These are phyloP conservation scores for Myotis planiceps DNA, from an alignment of 2,797 vertebrate genomes.

Conservation along the genomic window DNA sequence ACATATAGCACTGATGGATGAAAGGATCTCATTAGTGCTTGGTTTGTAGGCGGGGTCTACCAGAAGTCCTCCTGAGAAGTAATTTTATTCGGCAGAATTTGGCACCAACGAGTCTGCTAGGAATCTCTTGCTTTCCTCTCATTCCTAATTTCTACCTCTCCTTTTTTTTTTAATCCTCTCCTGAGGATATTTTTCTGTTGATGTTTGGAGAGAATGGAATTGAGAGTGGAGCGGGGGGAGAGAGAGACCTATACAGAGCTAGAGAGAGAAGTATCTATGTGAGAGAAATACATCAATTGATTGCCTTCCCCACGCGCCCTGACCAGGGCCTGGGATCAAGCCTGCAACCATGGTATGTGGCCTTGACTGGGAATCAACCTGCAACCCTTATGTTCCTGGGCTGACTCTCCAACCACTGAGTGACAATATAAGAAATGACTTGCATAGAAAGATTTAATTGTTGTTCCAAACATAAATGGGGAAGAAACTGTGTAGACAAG, in stretches of 20 bases:
- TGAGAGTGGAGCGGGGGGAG: no score
- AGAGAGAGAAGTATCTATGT: no score
- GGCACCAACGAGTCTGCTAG: neutral
- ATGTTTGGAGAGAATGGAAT: neutral
- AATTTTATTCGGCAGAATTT: neutral
- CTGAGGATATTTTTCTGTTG: neutral
- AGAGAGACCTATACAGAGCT: no score
- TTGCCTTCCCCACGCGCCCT: no score
- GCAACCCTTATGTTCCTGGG: no score
- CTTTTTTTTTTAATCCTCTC: neutral
- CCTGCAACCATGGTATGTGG: no score
- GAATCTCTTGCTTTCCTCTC: neutral
- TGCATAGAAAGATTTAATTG: neutral
- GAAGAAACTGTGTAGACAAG: no score
- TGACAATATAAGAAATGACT: neutral
- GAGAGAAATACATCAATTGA: no score
- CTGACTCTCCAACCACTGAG: no score
- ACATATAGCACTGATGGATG: neutral
- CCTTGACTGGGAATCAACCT: no score
- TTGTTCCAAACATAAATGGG: neutral
- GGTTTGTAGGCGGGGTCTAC: neutral
- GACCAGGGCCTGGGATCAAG: no score
- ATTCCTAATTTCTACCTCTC: neutral
- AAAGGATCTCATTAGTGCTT: neutral
- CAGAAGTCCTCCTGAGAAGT: neutral